Evolutionary conservation across 1,140 invertebrate species (phyloP).

Genomic region (Tigriopus japonicus): DNA sequence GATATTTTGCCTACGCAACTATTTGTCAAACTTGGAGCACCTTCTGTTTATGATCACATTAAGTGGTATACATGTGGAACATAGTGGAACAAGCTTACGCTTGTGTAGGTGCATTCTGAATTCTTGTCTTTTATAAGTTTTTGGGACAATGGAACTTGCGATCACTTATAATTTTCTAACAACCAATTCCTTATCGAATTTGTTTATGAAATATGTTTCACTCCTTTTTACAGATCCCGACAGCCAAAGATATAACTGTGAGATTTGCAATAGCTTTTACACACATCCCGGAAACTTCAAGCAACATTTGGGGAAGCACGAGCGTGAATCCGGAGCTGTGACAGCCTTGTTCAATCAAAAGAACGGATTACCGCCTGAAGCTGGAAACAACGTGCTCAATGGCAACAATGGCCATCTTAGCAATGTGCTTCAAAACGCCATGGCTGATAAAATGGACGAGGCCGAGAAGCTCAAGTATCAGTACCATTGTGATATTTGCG

Average conservation of each 20-base stretch:
- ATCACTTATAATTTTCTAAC: no score
- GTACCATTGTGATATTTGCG: constrained; percentile 10
- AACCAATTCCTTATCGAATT: no score
- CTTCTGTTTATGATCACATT: no score
- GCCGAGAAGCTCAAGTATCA: constrained; percentile 1
- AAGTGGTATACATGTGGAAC: no score
- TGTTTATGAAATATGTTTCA: no score
- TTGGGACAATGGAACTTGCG: no score
- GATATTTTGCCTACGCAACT: no score
- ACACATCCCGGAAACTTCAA: constrained; percentile 13
- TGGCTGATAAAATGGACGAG: constrained; percentile 12
- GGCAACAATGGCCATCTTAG: constrained; percentile 6
- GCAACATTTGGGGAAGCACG: constrained; percentile 14
- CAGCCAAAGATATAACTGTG: neutral
- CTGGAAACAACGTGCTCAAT: neutral
- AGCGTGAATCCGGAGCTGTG: constrained; percentile 1
- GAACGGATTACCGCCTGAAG: neutral
- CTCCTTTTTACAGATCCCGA: constrained; percentile 3
- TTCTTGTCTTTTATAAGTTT: no score
- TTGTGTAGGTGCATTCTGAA: no score
- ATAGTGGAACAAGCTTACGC: no score
- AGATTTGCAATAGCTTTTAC: constrained; percentile 12
- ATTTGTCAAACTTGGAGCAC: no score
- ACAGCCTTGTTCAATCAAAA: neutral
- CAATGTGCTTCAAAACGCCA: constrained; percentile 11